Conservation (phyloP, 1,140 invertebrate species). For the Steinernema feltiae region DNA sequence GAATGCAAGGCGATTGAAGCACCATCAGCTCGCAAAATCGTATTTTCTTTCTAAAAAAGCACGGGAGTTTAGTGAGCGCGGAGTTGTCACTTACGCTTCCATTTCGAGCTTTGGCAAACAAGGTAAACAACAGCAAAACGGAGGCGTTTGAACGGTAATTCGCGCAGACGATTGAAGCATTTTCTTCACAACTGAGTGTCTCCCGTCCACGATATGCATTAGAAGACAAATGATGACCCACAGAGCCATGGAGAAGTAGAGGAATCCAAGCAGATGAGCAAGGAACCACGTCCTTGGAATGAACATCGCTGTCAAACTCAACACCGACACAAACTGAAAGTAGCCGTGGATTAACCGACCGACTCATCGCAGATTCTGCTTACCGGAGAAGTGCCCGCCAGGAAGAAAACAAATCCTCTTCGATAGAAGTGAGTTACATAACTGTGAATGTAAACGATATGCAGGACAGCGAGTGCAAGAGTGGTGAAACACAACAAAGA, state of each 20-base stretch:
- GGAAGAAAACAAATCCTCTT: constrained; percentile 44
- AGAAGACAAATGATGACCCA: constrained; percentile 53
- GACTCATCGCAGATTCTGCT: background rate
- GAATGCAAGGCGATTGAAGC: constrained; percentile 46
- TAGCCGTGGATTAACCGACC: background rate
- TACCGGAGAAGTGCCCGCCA: constrained; percentile 45
- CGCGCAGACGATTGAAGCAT: constrained; percentile 36
- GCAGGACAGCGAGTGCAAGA: constrained; percentile 40
- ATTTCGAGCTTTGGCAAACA: constrained; percentile 48
- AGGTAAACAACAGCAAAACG: constrained; percentile 53
- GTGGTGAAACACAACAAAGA: constrained; percentile 36
- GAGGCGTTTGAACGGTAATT: constrained; percentile 47
- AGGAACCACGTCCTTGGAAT: constrained; percentile 53
- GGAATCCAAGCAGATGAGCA: constrained; percentile 46
- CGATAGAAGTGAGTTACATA: constrained; percentile 39
- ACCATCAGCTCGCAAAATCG: constrained; percentile 50
- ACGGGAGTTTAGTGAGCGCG: background rate
- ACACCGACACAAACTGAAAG: constrained; percentile 42
- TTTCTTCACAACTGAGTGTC: constrained; percentile 44
- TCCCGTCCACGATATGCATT: constrained; percentile 48
- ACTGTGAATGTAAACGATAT: constrained; percentile 42
- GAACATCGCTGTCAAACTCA: constrained; percentile 45
- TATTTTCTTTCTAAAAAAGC: constrained; percentile 40
- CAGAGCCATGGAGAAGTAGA: constrained; percentile 45
- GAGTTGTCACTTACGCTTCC: constrained; percentile 37